phyloP scores from a whole-genome alignment of 92 coral and sea anemone species.

The Bergia sp. region DNA sequence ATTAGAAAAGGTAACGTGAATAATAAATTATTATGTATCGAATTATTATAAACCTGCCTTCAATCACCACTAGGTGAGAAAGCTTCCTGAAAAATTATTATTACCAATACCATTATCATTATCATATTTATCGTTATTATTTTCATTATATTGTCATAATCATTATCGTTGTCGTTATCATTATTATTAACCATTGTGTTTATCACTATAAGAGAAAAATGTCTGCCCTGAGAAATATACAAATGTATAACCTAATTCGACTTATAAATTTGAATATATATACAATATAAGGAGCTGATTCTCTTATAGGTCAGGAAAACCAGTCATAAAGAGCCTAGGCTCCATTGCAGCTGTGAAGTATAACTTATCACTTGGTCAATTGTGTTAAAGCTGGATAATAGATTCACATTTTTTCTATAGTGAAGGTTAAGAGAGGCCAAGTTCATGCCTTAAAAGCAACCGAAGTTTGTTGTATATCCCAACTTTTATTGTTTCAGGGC shows the following conservation, averaged over 20 bases:
- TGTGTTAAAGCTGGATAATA: no score
- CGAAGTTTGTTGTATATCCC: not conserved
- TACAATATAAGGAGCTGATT: no score
- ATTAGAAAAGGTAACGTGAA: conserved; percentile 68
- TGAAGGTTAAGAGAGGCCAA: no score
- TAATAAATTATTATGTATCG: not conserved
- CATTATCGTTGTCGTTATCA: not conserved
- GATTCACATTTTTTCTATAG: no score
- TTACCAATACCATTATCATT: not conserved
- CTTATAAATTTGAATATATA: no score
- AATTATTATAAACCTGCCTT: not conserved
- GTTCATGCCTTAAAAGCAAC: not conserved
- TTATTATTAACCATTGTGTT: not conserved
- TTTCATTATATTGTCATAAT: not conserved
- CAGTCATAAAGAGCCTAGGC: no score
- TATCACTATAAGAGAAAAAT: no score
- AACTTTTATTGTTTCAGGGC: conserved; percentile 50
- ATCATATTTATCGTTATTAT: not conserved
- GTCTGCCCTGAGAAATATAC: no score
- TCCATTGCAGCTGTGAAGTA: no score
- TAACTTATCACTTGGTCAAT: no score
- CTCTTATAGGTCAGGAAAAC: no score
- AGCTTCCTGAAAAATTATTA: not conserved
- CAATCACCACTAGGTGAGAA: not conserved
- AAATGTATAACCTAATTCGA: no score